Evolutionary conservation across 2,797 vertebrate genomes (phyloP).

Genomic region (Sebastes minor): DNA sequence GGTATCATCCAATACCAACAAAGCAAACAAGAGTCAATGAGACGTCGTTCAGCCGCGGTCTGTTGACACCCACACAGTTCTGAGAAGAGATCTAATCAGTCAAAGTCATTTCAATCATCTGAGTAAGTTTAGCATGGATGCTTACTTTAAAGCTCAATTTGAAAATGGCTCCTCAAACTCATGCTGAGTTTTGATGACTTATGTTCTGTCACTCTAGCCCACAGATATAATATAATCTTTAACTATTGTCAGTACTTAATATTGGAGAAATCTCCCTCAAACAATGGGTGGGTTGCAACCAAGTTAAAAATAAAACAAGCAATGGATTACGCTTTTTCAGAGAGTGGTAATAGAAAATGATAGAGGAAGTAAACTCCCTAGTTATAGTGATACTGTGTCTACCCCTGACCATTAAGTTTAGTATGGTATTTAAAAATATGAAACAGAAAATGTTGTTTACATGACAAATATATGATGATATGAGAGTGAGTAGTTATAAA

Average conservation of each 20-base stretch:
- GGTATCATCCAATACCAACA: neutral
- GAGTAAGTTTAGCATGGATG: neutral
- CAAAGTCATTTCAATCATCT: neutral
- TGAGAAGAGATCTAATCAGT: neutral
- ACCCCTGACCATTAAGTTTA: neutral
- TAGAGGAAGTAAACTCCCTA: neutral
- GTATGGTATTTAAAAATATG: neutral
- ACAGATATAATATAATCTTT: neutral
- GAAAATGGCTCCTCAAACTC: neutral
- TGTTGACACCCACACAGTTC: neutral
- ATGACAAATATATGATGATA: neutral
- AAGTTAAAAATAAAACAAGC: neutral
- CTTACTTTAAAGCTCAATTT: neutral
- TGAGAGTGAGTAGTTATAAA: neutral
- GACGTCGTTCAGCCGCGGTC: neutral
- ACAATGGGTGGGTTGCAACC: neutral
- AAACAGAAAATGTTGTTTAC: neutral
- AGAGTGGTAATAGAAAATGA: neutral
- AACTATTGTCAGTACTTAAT: neutral
- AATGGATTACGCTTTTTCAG: neutral
- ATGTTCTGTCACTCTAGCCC: neutral
- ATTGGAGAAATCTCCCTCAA: neutral
- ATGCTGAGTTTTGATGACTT: neutral
- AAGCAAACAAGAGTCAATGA: neutral
- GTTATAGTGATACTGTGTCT: neutral